Evolutionary conservation across 2,888 invertebrate genomes (phyloP), one percentile per base, ranked within the genome.

Genomic region (Antheraea assamensis): DNA sequence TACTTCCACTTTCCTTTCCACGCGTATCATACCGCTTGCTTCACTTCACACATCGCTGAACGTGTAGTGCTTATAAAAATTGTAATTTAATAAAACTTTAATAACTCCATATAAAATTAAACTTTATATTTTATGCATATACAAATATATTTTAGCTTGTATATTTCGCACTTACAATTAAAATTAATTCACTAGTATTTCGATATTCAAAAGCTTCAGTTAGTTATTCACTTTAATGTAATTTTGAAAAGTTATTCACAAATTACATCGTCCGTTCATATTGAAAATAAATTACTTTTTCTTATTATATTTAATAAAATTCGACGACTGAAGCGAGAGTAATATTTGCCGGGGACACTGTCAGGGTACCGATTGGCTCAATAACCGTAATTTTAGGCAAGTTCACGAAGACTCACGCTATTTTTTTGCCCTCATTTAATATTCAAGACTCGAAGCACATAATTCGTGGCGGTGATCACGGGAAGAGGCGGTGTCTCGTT

Each of bases 391-490:
- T 89, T 90, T 88, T 84, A 85, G 85, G 82, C 83, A 88, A 88
- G 87, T 89, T 89, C 86, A 86, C 83, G 83, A 79, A 81, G 81
- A 83, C 82, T 83, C 83, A 76, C 83, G 83, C 81, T 85, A 83
- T 85, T 88, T 88, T n/a, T 87, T 86, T 85, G 83, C 84, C 83
- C 85, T 84, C 87, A 85, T 88, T 92, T 89, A 87, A 87, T 88
- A 92, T 92, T 92, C 92, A 88, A 80, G 83, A 76, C 90, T 86
- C 88, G 90, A 80, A 85, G 83, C 87, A 86, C 88, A 90, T 92
- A 91, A 92, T 92, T 92, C 88, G 88, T 82, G 83, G 85, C 85
- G 87, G 86, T 90, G 90, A 91, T 92, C 90, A 89, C 87, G 83
- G 86, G 83, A 82, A 87, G 85, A 87, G 85, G 86, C 85, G 83